These are phyloP conservation scores for Halcyon leucocephala DNA, from an alignment of 2,797 vertebrate genomes.

Conservation along the genomic window DNA sequence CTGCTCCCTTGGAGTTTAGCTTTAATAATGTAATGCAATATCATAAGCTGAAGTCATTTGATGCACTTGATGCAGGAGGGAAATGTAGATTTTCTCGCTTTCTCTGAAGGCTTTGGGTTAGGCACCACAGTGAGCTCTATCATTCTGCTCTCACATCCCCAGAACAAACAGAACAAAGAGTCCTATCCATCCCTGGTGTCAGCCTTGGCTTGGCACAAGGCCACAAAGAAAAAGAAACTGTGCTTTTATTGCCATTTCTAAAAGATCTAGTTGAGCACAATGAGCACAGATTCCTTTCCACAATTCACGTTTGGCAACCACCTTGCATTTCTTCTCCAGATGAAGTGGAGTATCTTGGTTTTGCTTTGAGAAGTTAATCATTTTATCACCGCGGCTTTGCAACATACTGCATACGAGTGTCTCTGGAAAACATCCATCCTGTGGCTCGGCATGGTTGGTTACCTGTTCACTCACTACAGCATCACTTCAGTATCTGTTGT, in stretches of 20 bases:
- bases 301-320: background rate
- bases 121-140: background rate
- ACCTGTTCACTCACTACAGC: background rate
- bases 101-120: background rate
- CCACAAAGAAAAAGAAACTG: background rate
- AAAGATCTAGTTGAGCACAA: background rate
- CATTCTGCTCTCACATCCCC: background rate
- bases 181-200: background rate
- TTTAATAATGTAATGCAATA: conserved; percentile 28
- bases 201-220: background rate
- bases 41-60: background rate
- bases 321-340: background rate
- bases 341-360: conserved; percentile 7
- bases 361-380: background rate
- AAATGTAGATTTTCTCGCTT: background rate
- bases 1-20: conserved; percentile 11
- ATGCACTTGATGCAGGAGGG: background rate
- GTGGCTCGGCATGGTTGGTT: background rate
- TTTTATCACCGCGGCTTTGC: background rate
- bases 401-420: background rate
- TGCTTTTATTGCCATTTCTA: background rate
- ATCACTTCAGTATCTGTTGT: background rate
- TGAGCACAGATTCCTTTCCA: background rate
- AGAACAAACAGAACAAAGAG: background rate
- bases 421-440: conserved; percentile 8